phyloP scores from a whole-genome alignment of 2,888 invertebrate genomes.

The Incurvaria masculella region DNA sequence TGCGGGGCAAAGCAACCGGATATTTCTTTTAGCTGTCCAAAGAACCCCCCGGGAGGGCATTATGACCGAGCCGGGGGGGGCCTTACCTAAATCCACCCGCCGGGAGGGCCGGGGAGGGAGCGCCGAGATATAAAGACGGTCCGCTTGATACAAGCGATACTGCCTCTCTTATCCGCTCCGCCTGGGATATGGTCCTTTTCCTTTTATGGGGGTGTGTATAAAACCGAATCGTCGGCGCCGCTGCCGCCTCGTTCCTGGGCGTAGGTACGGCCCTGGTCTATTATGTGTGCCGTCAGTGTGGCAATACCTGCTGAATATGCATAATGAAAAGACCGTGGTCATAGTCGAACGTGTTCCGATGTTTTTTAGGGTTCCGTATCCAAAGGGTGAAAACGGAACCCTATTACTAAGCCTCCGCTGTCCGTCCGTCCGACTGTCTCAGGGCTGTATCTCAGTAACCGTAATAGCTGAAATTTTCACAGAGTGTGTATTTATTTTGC shows the following conservation, averaged over 20 bases:
- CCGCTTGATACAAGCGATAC: conserved; percentile 15
- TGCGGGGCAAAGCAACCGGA: conserved; percentile 47
- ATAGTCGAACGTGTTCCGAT: too few relatives aligned
- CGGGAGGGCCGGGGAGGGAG: conserved; percentile 36
- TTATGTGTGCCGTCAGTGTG: background rate
- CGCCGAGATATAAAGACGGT: conserved; percentile 52
- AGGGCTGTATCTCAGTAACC: too few relatives aligned
- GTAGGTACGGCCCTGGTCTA: background rate
- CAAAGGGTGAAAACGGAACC: too few relatives aligned
- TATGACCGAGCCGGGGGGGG: background rate
- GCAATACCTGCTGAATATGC: background rate
- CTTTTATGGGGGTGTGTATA: conserved; percentile 58
- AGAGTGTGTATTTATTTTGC: too few relatives aligned
- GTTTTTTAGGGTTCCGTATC: too few relatives aligned
- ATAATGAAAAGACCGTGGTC: too few relatives aligned
- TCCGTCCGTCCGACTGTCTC: too few relatives aligned
- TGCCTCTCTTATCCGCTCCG: conserved; percentile 47
- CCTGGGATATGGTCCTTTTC: conserved; percentile 51
- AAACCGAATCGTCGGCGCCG: conserved; percentile 48
- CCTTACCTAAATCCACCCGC: background rate
- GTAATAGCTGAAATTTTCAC: too few relatives aligned
- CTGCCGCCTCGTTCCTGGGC: background rate
- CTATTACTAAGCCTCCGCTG: too few relatives aligned
- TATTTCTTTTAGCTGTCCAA: conserved; percentile 58
- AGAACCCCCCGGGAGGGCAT: conserved; percentile 40